Conservation (phyloP, 2,113 vertebrate species). For the Fukomys damarensis region DNA sequence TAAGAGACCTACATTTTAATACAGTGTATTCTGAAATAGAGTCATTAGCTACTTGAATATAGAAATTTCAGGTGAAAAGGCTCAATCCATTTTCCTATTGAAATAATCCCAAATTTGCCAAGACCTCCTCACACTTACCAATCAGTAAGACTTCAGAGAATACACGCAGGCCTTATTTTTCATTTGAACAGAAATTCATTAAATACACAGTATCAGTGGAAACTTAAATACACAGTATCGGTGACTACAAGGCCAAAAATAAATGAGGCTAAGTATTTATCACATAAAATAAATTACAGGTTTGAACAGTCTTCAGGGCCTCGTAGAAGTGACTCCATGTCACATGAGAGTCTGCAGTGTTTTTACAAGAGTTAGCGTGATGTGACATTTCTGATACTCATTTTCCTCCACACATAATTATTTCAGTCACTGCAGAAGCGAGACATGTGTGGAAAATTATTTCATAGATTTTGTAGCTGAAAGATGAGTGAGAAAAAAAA, state of each 20-base stretch:
- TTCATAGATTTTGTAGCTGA: neutral
- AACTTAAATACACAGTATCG: neutral
- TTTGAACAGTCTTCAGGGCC: neutral
- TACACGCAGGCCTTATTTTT: neutral
- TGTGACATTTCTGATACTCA: neutral
- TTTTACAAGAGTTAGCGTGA: neutral
- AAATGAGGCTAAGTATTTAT: neutral
- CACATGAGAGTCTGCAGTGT: neutral
- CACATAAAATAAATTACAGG: neutral
- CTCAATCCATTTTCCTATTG: neutral
- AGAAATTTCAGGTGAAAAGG: neutral
- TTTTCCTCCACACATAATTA: slow-evolving; percentile 30
- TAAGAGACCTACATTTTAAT: slow-evolving; percentile 21
- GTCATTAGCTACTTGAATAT: neutral
- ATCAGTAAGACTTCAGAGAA: neutral
- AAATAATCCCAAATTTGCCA: neutral
- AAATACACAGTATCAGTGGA: neutral
- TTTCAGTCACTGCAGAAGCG: slow-evolving; percentile 6
- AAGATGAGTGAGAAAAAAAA: slow-evolving; percentile 4
- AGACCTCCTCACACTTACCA: neutral
- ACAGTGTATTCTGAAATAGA: neutral
- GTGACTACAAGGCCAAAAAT: neutral
- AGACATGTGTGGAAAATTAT: neutral
- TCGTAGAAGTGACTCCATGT: neutral
- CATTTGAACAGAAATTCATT: slow-evolving; percentile 26